Evolutionary conservation across 2,113 vertebrate species (phyloP).

Genomic region (Oryzias woworae): DNA sequence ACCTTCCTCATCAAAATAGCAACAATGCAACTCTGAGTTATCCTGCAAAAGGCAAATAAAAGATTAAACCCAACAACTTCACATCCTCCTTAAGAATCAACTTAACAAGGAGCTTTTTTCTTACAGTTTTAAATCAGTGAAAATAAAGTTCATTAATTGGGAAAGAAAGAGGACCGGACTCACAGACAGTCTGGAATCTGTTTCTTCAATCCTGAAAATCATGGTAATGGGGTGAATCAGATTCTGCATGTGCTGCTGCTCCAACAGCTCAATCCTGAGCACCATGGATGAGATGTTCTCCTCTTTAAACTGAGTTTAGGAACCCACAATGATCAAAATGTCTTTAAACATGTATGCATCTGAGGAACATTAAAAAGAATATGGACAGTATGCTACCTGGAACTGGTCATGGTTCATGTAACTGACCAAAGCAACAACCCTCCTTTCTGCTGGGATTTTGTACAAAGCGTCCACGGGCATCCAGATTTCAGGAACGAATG

Average conservation of each 20-base stretch:
- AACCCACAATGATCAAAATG: too few relatives aligned
- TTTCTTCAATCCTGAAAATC: constrained; percentile 14
- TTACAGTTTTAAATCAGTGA: too few relatives aligned
- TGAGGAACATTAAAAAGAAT: background rate
- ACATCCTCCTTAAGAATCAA: accelerated
- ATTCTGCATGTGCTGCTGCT: background rate
- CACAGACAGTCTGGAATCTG: background rate
- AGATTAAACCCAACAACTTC: background rate
- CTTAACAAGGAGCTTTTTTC: background rate
- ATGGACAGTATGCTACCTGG: constrained; percentile 26
- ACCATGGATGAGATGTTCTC: constrained; percentile 31
- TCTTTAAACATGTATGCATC: background rate
- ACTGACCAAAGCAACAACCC: constrained; percentile 44
- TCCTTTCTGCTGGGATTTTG: background rate
- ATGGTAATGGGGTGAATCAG: constrained; percentile 37
- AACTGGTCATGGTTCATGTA: constrained; percentile 39
- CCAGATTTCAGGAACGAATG: constrained; percentile 21
- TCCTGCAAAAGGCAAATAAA: constrained; percentile 37
- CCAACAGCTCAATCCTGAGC: constrained; percentile 50
- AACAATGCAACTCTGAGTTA: constrained; percentile 12
- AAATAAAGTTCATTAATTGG: background rate
- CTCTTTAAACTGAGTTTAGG: background rate
- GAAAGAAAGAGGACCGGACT: background rate
- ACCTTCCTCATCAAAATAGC: constrained; percentile 45
- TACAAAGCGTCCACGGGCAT: constrained; percentile 46